Conservation (phyloP, 2,113 vertebrate species). For the Lagopus muta region DNA sequence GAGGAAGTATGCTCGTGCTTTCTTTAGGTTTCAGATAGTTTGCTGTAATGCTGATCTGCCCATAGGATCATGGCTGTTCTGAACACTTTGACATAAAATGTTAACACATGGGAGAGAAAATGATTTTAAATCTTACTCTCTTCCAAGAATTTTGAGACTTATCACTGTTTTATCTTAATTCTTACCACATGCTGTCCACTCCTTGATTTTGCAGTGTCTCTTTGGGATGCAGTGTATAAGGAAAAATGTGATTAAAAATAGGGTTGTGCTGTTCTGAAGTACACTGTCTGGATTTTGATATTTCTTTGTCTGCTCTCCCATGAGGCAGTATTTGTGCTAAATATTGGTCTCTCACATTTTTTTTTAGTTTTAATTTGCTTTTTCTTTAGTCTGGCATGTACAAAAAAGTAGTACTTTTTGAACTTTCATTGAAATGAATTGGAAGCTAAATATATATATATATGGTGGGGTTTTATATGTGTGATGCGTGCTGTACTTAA, state of each 20-base stretch:
- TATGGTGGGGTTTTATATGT: neutral
- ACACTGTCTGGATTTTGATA: neutral
- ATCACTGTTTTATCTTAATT: constrained; percentile 38
- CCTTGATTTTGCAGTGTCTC: neutral
- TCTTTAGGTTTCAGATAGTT: neutral
- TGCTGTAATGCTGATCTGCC: neutral
- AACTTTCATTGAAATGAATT: neutral
- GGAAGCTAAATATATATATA: neutral
- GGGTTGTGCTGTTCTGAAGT: neutral
- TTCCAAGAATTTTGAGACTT: neutral
- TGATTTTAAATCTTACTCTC: neutral
- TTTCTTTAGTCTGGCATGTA: neutral
- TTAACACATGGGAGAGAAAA: constrained; percentile 12
- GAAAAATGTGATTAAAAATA: neutral
- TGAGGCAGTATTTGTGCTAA: neutral
- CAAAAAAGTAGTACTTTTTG: neutral
- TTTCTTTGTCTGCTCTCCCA: neutral
- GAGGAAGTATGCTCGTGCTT: neutral
- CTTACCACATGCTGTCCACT: constrained; percentile 1
- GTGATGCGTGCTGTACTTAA: neutral
- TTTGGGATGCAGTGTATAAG: neutral
- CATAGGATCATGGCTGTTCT: neutral
- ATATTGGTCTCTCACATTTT: neutral
- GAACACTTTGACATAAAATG: neutral
- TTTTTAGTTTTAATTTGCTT: neutral